Evolutionary conservation across 2,113 vertebrate species (phyloP).

Genomic region (Marmota monax): DNA sequence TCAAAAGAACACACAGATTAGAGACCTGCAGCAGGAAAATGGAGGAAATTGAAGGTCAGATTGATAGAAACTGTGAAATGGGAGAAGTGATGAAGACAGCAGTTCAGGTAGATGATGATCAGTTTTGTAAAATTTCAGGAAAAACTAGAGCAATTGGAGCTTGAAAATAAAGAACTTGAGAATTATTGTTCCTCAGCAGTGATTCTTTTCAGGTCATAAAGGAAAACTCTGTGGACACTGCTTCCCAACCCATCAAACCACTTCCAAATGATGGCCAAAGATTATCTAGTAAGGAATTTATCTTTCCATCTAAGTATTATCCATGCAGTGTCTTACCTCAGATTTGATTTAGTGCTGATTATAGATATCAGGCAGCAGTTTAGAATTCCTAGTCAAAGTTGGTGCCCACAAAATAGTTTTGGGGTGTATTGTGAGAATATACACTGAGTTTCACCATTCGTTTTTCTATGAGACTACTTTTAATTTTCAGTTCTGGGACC

Average conservation of each 20-base stretch:
- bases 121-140: constrained; percentile 94
- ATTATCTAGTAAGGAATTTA: constrained; percentile 62
- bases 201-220: constrained; percentile 88
- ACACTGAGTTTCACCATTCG: constrained; percentile 56
- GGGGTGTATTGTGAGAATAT: constrained; percentile 37
- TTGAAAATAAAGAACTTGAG: constrained; percentile 98
- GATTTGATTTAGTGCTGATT: constrained; percentile 53
- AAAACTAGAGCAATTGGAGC: constrained; percentile 97
- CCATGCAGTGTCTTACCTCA: constrained; percentile 75
- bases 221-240: constrained; percentile 87
- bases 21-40: constrained; percentile 96
- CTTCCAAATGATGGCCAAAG: constrained; percentile 67
- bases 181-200: constrained; percentile 94
- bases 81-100: constrained; percentile 97
- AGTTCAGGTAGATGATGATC: constrained; percentile 94
- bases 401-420: constrained; percentile 48
- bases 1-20: constrained; percentile 99
- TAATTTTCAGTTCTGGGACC: constrained; percentile 65
- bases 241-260: constrained; percentile 83
- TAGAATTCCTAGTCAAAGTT: constrained; percentile 26
- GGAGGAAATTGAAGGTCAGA: constrained; percentile 95
- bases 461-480: constrained; percentile 63
- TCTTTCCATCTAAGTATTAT: constrained; percentile 50
- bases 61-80: constrained; percentile 98
- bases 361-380: constrained; percentile 51